phyloP scores from a whole-genome alignment of 2,113 vertebrate species.

The Hippoglossus stenolepis region DNA sequence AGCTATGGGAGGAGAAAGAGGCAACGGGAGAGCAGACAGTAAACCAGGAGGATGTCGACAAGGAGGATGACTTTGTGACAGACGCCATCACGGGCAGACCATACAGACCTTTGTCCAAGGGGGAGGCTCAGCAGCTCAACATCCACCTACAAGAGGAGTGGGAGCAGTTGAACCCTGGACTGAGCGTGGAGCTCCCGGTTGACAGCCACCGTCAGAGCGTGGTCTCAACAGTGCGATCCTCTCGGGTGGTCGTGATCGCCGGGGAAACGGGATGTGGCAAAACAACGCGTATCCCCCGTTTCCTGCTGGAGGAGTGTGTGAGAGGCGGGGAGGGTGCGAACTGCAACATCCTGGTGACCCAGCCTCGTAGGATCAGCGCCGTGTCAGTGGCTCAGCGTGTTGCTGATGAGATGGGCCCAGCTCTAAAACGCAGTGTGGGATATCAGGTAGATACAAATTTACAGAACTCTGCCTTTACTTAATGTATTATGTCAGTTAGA shows the following conservation, averaged over 20 bases:
- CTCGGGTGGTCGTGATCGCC: slow-evolving; percentile 90
- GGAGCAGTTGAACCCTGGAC: slow-evolving; percentile 77
- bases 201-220: slow-evolving; percentile 89
- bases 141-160: slow-evolving; percentile 86
- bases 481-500: not conserved
- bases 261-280: slow-evolving; percentile 98
- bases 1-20: slow-evolving; percentile 76
- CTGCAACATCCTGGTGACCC: slow-evolving; percentile 95
- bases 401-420: slow-evolving; percentile 91
- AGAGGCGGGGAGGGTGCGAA: slow-evolving; percentile 84
- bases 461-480: not conserved
- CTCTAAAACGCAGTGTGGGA: slow-evolving; percentile 88
- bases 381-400: slow-evolving; percentile 95
- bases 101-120: slow-evolving; percentile 81
- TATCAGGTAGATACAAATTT: slow-evolving; percentile 83
- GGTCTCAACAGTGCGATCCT: slow-evolving; percentile 85
- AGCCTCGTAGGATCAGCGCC: slow-evolving; percentile 94
- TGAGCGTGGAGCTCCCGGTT: slow-evolving; percentile 86
- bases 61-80: slow-evolving; percentile 79
- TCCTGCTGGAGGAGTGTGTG: slow-evolving; percentile 90
- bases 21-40: slow-evolving; percentile 29
- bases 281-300: slow-evolving; percentile 93
- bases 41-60: slow-evolving; percentile 53
- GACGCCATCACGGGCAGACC: slow-evolving; percentile 91
- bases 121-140: slow-evolving; percentile 81